Evolutionary conservation across 2,888 invertebrate species (phyloP).

Genomic region (Tenthredo notha): DNA sequence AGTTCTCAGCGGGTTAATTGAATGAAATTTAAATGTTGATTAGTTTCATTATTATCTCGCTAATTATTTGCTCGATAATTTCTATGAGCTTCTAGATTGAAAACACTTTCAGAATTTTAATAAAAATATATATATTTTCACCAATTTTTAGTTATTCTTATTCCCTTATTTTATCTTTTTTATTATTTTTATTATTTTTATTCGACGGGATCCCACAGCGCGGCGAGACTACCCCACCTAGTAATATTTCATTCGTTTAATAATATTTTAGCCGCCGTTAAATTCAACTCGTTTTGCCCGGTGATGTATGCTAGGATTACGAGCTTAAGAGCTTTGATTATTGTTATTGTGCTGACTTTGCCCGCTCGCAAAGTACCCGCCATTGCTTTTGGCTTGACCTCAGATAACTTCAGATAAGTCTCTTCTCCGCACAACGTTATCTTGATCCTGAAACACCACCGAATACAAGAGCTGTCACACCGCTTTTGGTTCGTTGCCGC

Average conservation of each 20-base stretch:
- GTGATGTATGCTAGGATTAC: constrained; percentile 46
- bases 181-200: constrained; percentile 2
- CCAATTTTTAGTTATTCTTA: not conserved
- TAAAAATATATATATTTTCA: not conserved
- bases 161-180: not conserved
- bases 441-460: not conserved
- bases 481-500: no score
- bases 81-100: not conserved
- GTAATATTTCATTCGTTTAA: constrained; percentile 56
- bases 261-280: constrained; percentile 63
- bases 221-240: not conserved
- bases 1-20: not conserved
- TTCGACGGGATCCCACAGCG: not conserved
- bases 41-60: not conserved
- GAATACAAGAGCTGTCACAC: not conserved
- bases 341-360: constrained; percentile 46
- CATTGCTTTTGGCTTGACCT: constrained; percentile 29
- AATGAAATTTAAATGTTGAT: constrained; percentile 20
- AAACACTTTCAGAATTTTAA: not conserved
- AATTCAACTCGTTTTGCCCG: constrained; percentile 56
- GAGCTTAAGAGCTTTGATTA: constrained; percentile 53
- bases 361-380: constrained; percentile 3
- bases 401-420: constrained; percentile 44
- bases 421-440: not conserved
- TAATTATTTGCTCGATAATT: constrained; percentile 1